Base-by-base conservation (phyloP, 2,888 invertebrate genomes). In the Clistopyga incitator region DNA sequence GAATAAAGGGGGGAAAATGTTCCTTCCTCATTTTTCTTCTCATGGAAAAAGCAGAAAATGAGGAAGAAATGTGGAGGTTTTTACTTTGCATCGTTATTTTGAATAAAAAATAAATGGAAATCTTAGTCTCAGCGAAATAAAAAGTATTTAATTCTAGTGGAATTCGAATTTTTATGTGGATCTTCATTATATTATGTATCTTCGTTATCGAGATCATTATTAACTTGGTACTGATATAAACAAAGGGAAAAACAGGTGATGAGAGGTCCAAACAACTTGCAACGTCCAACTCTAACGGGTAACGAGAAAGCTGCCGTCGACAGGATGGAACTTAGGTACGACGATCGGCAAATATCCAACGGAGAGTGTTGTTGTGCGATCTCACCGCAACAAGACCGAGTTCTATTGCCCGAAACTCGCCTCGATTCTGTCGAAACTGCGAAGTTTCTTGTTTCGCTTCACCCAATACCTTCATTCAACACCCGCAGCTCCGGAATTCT, bases 291-390 rank as follows among this genome's bases (percentile, higher is more conserved):
- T 56, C 72, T 20, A 29, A 65, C 34, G 18, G 65, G 29, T 67
- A 79, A 29, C 65, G 56, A 56, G 65, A 56, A 67, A 79, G 54
- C 56, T 65, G 67, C 47, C 59, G 79, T 59, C 72, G 67, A 79
- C 72, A 45, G 59, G 72, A 67, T 72, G 54, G 64, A 61, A 64
- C 52, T 56, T 56, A 20, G 56, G 11, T 64, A 64, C 45, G n/a
- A 42, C 54, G 65, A 65, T 47, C 50, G 29, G 25, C 56, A 54
- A 47, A 50, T 67, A 77, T 77, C 34, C 54, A 56, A 11, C 42
- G 47, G 10, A 15, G 42, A 15, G 56, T 56, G 67, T 79, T 74
- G 79, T 79, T 67, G 72, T 38, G 47, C 56, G 79, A 42, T 45
- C 54, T 74, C 25, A 65, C 72, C 72, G 34, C 72, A 56, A 74